phyloP scores from a whole-genome alignment of 2,888 invertebrate species.

The Phorcus lineatus region DNA sequence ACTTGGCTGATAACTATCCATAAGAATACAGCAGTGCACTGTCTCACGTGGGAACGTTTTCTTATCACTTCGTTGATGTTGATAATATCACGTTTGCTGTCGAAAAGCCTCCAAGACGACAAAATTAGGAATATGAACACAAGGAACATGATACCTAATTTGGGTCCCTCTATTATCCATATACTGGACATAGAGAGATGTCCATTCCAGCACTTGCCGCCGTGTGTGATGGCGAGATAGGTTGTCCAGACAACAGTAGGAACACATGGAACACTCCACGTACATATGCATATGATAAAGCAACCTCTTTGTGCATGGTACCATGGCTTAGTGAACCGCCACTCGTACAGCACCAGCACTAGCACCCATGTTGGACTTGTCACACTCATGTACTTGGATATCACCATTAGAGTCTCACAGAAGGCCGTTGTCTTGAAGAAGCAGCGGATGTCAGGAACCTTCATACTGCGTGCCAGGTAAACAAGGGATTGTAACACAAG shows the following conservation, averaged over 20 bases:
- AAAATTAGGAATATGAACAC: constrained; percentile 11
- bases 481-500: constrained; percentile 21
- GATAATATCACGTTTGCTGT: constrained; percentile 29
- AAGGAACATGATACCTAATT: constrained; percentile 26
- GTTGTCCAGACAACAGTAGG: constrained; percentile 26
- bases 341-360: constrained; percentile 29
- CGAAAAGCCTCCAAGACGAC: constrained; percentile 23
- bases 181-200: constrained; percentile 28
- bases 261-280: constrained; percentile 26
- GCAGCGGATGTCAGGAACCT: constrained; percentile 34
- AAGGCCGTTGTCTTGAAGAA: constrained; percentile 30
- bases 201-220: constrained; percentile 29
- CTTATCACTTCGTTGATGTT: constrained; percentile 32
- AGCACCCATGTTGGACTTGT: constrained; percentile 30
- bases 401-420: constrained; percentile 28
- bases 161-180: constrained; percentile 29
- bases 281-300: constrained; percentile 4
- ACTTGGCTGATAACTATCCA: constrained; percentile 31
- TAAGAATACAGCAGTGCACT: constrained; percentile 14
- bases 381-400: constrained; percentile 34
- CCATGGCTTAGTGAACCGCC: constrained; percentile 30
- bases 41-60: constrained; percentile 20
- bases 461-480: constrained; percentile 26
- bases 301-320: constrained; percentile 22
- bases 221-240: not conserved